phyloP scores from a whole-genome alignment of 2,797 vertebrate species.

The Anguilla pacifica region DNA sequence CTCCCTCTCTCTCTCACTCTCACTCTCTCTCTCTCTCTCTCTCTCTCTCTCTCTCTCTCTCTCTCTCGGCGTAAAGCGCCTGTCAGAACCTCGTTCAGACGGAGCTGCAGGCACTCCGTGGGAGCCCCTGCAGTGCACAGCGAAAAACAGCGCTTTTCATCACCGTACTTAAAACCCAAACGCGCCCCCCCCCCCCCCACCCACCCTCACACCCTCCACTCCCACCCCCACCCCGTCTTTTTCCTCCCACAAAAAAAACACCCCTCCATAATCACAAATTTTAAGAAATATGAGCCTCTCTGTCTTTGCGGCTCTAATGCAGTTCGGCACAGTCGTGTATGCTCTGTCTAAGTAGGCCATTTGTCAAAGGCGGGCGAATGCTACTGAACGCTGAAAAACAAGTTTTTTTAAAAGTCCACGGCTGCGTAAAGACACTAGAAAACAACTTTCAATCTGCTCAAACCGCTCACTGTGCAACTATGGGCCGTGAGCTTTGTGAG shows the following conservation, averaged over 20 bases:
- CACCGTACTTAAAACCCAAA: slow-evolving; percentile 60
- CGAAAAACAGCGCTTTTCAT: slow-evolving; percentile 59
- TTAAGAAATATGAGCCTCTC: slow-evolving; percentile 31
- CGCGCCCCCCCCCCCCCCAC: slow-evolving; percentile 39
- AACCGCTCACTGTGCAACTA: not conserved
- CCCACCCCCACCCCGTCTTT: not conserved
- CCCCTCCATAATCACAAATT: slow-evolving; percentile 53
- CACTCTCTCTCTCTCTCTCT: not conserved
- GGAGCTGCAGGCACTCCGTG: slow-evolving; percentile 50
- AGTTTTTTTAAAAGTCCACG: not conserved
- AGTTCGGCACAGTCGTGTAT: not conserved
- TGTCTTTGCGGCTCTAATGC: rapidly evolving
- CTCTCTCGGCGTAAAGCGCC: slow-evolving; percentile 43
- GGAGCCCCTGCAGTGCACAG: slow-evolving; percentile 53
- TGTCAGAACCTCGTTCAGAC: slow-evolving; percentile 62
- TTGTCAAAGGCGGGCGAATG: slow-evolving; percentile 11
- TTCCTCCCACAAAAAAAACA: slow-evolving; percentile 38
- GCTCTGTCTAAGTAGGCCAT: not conserved
- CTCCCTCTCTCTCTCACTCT: not conserved
- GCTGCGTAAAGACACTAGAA: not conserved
- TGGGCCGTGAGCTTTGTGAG: not conserved
- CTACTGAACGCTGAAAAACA: not conserved
- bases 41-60: not conserved
- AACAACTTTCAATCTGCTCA: not conserved
- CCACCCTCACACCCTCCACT: not conserved